Base-by-base conservation (phyloP, 2,888 invertebrate species). In the Argyresthia goedartella region DNA sequence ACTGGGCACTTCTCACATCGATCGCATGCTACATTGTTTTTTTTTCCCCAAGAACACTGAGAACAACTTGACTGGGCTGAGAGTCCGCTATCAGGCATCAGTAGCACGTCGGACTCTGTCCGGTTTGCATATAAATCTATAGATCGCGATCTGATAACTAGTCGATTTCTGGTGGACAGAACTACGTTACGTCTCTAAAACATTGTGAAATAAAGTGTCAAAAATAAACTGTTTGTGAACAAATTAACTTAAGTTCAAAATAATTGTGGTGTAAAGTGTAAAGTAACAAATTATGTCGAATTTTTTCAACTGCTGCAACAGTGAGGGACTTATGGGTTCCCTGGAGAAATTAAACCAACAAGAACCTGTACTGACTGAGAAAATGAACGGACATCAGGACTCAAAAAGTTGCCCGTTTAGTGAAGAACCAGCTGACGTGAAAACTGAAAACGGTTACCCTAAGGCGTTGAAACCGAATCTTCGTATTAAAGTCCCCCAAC, bases 401-500 rank as follows among this genome's bases (percentile, higher is more conserved):
- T 15, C 11, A 39, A 39, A n/a, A 6, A 9, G 8, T 39, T n/a
- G 10, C 11, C 46, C 58, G 81, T 80, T 78, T 52, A 77, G 68
- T 67, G 71, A 70, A 71, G 70, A 62, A 56, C 73, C 74, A 75
- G 72, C 54, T 50, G 65, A 67, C 13, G 66, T 25, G 36, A 70
- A 67, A 55, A 61, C 60, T 57, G 66, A 68, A 49, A 60, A 60
- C 56, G 58, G 57, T 36, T 54, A 45, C 42, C 64, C 72, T 9
- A 76, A 70, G 52, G 53, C 63, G 53, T 69, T 63, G 57, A 84
- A 80, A 57, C 70, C 74, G 2, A 72, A 71, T 48, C 67, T 84
- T 45, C 71, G 73, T 15, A 63, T 86, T 7, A 81, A 80, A 66
- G 76, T 85, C 56, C 72, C 76, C n/a, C 78, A 75, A 42, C 80